Conservation (phyloP, 2,113 vertebrate genomes). For the Myiopsitta monachus region DNA sequence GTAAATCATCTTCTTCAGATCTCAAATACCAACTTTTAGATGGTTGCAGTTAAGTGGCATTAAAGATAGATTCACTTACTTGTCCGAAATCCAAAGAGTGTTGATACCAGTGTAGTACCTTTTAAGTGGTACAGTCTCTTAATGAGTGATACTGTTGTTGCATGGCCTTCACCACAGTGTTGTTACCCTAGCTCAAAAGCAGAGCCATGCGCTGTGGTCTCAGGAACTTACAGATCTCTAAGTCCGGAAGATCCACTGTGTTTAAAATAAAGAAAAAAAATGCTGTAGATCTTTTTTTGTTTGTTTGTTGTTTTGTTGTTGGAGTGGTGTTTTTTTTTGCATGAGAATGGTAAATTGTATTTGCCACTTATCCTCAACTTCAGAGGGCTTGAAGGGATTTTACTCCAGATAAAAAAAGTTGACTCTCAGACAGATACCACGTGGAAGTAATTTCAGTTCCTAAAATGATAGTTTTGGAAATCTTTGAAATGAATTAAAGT, state of each 20-base stretch:
- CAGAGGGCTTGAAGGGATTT: neutral
- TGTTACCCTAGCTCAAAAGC: neutral
- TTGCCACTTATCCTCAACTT: neutral
- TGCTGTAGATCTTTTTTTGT: neutral
- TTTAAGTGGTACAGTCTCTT: neutral
- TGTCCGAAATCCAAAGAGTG: neutral
- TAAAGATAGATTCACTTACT: neutral
- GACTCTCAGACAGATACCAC: fast-evolving
- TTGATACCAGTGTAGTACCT: neutral
- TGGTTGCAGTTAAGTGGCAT: neutral
- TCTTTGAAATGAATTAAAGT: neutral
- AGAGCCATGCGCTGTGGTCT: neutral
- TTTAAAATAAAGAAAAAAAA: neutral
- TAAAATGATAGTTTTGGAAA: neutral
- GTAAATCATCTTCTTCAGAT: neutral
- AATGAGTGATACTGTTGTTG: neutral
- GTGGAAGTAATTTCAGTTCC: neutral
- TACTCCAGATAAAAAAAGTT: neutral
- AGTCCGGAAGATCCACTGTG: neutral
- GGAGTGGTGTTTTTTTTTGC: neutral
- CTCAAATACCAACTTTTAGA: neutral
- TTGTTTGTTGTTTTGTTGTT: neutral
- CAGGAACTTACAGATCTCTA: neutral
- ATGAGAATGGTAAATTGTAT: neutral
- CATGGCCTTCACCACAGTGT: neutral